Evolutionary conservation across 2,888 invertebrate genomes (phyloP).

Genomic region (Ptychoptera contaminata): DNA sequence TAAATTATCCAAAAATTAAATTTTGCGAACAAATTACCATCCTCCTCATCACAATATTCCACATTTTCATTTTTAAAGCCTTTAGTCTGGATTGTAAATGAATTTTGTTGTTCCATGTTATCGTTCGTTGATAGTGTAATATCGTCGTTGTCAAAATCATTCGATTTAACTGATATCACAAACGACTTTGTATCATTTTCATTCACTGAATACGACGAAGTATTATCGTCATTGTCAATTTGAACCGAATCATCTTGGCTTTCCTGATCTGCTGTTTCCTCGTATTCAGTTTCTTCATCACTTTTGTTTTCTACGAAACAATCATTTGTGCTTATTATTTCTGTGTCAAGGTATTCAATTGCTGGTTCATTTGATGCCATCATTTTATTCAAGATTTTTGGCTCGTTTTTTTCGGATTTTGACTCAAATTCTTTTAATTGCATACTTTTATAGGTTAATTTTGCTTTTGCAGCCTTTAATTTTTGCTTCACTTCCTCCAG

Average conservation of each 20-base stretch:
- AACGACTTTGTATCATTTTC: not conserved
- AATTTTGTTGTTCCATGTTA: not conserved
- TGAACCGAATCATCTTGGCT: not conserved
- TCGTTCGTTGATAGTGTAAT: not conserved
- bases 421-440: not conserved
- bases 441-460: not conserved
- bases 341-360: not conserved
- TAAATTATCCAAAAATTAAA: no score
- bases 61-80: no score
- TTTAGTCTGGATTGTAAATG: not conserved
- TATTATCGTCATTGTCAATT: not conserved
- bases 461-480: not conserved
- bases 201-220: not conserved
- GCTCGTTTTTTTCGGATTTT: not conserved
- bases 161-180: not conserved
- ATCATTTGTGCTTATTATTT: not conserved
- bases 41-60: not conserved
- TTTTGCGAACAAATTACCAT: not conserved
- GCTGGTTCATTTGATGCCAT: not conserved
- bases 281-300: conserved; percentile 9
- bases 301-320: not conserved
- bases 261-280: conserved; percentile 9
- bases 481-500: not conserved
- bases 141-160: not conserved
- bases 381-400: not conserved